A percentile compares a stretch with the other conserved stretches of the same genome.
These are phyloP conservation scores for Orchestia grillus DNA, from an alignment of 1,140 invertebrate genomes.

Conservation along the genomic window DNA sequence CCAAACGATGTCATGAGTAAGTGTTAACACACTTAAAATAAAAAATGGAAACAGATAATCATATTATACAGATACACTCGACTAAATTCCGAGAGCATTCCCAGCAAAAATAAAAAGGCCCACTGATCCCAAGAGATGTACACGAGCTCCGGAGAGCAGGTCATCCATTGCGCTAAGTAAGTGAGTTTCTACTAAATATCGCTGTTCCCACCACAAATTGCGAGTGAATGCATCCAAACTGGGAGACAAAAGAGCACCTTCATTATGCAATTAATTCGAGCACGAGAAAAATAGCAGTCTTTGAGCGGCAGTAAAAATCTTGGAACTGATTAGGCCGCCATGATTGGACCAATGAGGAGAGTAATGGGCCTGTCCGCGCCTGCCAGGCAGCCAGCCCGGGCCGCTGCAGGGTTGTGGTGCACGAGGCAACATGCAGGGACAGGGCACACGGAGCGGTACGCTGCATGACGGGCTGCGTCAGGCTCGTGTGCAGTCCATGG, in stretches of 20 bases:
- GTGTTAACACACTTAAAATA: not conserved
- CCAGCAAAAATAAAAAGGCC: no score
- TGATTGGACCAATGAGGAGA: slow-evolving; percentile 55
- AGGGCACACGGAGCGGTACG: not conserved
- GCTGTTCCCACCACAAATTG: slow-evolving; percentile 44
- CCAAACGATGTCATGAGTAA: not conserved
- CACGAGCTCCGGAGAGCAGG: not conserved
- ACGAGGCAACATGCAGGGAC: not conserved
- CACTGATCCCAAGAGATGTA: not conserved
- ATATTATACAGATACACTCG: not conserved
- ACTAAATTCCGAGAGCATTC: not conserved
- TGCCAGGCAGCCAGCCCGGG: not conserved
- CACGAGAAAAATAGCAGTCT: slow-evolving; percentile 44
- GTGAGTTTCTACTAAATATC: slow-evolving; percentile 11
- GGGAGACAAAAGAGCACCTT: slow-evolving; percentile 50
- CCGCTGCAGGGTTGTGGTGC: not conserved
- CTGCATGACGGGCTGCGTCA: not conserved
- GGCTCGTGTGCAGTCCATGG: not conserved
- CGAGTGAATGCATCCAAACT: slow-evolving; percentile 43
- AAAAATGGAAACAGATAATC: not conserved
- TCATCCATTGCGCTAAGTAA: not conserved
- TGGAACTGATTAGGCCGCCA: slow-evolving; percentile 43
- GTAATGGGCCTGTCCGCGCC: slow-evolving; percentile 40
- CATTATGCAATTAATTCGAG: slow-evolving; percentile 56
- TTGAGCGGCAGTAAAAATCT: slow-evolving; percentile 51